Percentiles rank a stretch among this genome's conserved stretches.
phyloP scores from a whole-genome alignment of 2,797 vertebrate genomes.

The Columba guinea region DNA sequence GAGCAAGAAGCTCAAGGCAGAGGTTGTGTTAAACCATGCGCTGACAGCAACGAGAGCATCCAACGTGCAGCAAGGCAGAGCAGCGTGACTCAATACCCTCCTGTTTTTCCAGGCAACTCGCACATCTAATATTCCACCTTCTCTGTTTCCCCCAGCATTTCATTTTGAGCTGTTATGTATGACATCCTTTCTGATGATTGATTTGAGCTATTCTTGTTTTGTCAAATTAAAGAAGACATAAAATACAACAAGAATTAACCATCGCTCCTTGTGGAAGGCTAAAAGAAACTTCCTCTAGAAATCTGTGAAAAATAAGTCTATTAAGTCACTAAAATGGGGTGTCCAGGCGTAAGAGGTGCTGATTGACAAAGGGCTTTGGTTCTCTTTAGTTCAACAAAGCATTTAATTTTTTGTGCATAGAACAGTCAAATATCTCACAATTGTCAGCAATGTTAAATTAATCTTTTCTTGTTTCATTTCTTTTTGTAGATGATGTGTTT shows the following conservation, averaged over 20 bases:
- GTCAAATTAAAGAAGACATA: slow-evolving; percentile 31
- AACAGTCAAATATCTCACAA: background rate
- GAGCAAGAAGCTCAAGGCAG: background rate
- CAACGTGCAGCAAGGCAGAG: background rate
- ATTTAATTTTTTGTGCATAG: background rate
- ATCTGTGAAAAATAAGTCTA: background rate
- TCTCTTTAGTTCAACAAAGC: background rate
- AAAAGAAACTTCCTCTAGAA: slow-evolving; percentile 9
- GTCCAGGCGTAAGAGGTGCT: background rate
- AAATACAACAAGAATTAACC: slow-evolving; percentile 40
- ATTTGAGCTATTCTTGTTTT: slow-evolving; percentile 47
- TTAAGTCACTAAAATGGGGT: background rate
- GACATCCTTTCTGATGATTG: slow-evolving; percentile 34
- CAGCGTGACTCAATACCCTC: background rate
- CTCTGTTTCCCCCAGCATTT: background rate
- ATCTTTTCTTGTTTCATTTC: background rate
- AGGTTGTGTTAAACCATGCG: background rate
- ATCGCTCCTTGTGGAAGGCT: background rate
- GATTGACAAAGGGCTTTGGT: slow-evolving; percentile 29
- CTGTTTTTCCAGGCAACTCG: background rate
- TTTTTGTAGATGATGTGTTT: background rate
- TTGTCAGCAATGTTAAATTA: background rate
- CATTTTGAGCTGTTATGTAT: background rate
- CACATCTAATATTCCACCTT: background rate
- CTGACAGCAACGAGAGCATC: background rate